Base-by-base conservation (phyloP, 1,140 invertebrate genomes). In the Saccostrea glomerata region DNA sequence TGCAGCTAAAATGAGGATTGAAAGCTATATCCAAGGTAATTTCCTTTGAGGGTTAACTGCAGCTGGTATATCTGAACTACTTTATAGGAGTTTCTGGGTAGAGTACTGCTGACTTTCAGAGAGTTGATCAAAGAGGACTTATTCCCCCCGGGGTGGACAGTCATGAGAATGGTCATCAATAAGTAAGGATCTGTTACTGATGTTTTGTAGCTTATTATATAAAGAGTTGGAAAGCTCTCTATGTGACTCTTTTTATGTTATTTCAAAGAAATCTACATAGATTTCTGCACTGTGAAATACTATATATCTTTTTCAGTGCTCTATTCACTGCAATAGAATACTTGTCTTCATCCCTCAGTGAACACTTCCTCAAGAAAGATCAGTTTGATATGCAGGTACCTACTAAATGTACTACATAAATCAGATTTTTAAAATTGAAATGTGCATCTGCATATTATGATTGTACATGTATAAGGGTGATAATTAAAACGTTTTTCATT, bases 301-400 rank as follows among this genome's bases (percentile, higher is more conserved):
- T n/a, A n/a, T n/a, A n/a, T n/a, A n/a, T n/a, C n/a, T n/a, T n/a
- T n/a, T n/a, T n/a, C n/a, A n/a, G 95, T 7, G 90, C 92, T 13
- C 92, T 94, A 70, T 90, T 94, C 89, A 92, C 90, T 25, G 91
- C 93, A 73, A 91, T 93, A 9, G 92, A 93, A 86, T 94, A 93
- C 83, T 90, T 94, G 60, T 90, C 92, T 17, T 97, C 98, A 92
- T 97, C 98, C 4, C 95, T 99, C 17, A 97, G 97, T 2, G 97
- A 97, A 89, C 96, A 97, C 36, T 94, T 94, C 77, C 89, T 92
- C 63, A 91, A 93, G 40, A 93, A 96, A 90, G 89, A 95, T 93
- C 91, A 96, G 89, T 97, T 98, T 95, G 97, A 97, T 95, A 94
- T 95, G 92, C 95, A 96, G 94, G 96, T 96, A 94, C 93, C 84